phyloP scores from a whole-genome alignment of 2,797 vertebrate species.

The Coracias cyanogaster region DNA sequence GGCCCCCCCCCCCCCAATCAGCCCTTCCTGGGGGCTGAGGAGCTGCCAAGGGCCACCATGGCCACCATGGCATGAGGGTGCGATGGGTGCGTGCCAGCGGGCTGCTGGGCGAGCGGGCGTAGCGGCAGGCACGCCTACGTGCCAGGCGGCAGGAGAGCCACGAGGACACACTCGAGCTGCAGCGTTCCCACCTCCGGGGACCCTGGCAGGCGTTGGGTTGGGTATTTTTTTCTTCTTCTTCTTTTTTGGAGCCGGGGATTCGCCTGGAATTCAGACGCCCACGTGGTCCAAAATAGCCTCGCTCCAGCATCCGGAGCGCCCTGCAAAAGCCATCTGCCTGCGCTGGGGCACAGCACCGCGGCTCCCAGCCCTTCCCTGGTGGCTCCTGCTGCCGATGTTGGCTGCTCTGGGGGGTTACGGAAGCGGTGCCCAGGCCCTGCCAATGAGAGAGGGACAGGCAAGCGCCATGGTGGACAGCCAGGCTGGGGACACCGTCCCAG shows the following conservation, averaged over 20 bases:
- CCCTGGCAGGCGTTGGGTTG: conserved; percentile 1
- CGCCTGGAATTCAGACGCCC: conserved; percentile 71
- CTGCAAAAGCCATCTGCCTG: conserved; percentile 67
- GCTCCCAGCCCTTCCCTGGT: not conserved
- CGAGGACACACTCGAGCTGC: not conserved
- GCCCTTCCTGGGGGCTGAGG: not conserved
- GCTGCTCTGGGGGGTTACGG: not conserved
- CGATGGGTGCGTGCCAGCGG: not conserved
- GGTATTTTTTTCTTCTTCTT: not conserved
- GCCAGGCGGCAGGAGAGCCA: conserved; percentile 15
- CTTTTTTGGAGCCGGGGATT: conserved; percentile 54
- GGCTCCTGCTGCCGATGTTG: not conserved
- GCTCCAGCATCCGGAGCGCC: conserved; percentile 62
- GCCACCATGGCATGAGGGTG: not conserved
- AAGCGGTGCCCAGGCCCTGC: accelerated
- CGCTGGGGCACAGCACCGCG: not conserved
- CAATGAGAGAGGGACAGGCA: not conserved
- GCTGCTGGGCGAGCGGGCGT: not conserved
- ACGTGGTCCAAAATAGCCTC: conserved; percentile 71
- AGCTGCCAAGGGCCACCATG: not conserved
- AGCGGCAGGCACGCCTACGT: not conserved
- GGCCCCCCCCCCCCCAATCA: not conserved
- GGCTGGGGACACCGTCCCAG: not conserved
- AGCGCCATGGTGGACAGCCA: accelerated
- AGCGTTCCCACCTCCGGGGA: conserved; percentile 26